These are phyloP conservation scores for Hylia prasina DNA, from an alignment of 2,113 vertebrate species.

Conservation along the genomic window DNA sequence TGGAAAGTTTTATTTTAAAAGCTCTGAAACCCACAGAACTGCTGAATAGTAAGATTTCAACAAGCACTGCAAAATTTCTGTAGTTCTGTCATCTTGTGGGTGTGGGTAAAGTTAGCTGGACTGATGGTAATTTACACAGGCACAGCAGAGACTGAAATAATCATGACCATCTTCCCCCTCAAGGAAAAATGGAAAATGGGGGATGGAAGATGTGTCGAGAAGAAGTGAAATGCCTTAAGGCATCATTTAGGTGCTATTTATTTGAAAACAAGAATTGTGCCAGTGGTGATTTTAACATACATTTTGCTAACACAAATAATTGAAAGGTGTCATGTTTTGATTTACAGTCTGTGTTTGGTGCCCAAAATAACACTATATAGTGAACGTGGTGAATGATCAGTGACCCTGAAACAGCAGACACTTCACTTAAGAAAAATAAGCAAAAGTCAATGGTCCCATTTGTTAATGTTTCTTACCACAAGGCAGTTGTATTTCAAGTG, in stretches of 20 bases:
- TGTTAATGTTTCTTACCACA: not conserved
- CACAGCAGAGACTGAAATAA: not conserved
- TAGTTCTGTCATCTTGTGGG: slow-evolving; percentile 20
- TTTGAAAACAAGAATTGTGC: not conserved
- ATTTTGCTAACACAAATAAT: not conserved
- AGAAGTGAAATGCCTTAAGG: not conserved
- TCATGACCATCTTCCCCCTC: rapidly evolving
- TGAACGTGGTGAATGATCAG: not conserved
- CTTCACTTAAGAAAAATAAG: slow-evolving; percentile 7
- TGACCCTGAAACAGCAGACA: not conserved
- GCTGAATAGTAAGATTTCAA: slow-evolving; percentile 32
- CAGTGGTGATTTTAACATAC: not conserved
- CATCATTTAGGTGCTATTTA: not conserved
- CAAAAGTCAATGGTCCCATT: not conserved
- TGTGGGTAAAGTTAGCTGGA: not conserved
- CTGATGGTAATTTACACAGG: slow-evolving; percentile 20
- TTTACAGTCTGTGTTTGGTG: not conserved
- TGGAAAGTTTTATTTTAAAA: not conserved
- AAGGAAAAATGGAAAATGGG: not conserved
- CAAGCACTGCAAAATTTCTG: slow-evolving; percentile 30
- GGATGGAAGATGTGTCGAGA: not conserved
- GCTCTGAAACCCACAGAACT: not conserved
- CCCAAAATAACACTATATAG: not conserved
- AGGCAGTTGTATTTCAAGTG: not conserved
- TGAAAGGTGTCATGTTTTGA: slow-evolving; percentile 5